Evolutionary conservation across 2,797 vertebrate genomes (phyloP), one percentile per base, ranked within the genome.

Genomic region (Notoglanidium macrostoma): DNA sequence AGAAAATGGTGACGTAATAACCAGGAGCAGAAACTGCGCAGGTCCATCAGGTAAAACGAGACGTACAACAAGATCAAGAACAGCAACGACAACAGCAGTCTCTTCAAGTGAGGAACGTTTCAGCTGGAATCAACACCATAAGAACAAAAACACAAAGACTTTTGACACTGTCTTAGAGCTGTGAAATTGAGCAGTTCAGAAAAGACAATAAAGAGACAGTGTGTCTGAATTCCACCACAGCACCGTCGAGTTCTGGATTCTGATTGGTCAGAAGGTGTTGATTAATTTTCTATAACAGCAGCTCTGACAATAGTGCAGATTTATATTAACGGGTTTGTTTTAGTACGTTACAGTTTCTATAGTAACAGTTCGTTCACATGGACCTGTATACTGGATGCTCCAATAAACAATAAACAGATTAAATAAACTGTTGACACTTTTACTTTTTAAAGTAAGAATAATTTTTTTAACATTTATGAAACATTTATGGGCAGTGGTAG

Each of bases 41-140:
- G 67, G 81, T 57, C 11, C 23, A 59, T 85, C 85, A 85, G 57
- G 85, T 29, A 59, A 61, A 86, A 88, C 86, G 12, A 86, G 82
- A 89, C 49, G 11, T 8, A 17, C 11, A 35, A 57, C 81, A 67
- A 65, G 8, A n/a, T n/a, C n/a, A 49, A 78, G 0, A 79, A 44
- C 21, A 55, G 10, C 6, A 61, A 15, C 51, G 23, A 5, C 17
- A 44, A 2, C n/a, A 32, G 26, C 26, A 15, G 7, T 0, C 15
- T 35, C 67, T 19, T 35, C 17, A 70, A 35, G 32, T 17, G 63
- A 68, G 17, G 67, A 68, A 68, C 6, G 19, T 32, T 19, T 72
- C 35, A 72, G 35, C 14, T 40, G 14, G 17, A 72, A 23, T 21
- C 68, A 72, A 40, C 17, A 2, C 6, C 67, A 40, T 2, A 8